Percentiles rank a stretch among this genome's conserved stretches.
Conservation (phyloP, 2,888 invertebrate genomes). For the Stenolophus ochropezus region DNA sequence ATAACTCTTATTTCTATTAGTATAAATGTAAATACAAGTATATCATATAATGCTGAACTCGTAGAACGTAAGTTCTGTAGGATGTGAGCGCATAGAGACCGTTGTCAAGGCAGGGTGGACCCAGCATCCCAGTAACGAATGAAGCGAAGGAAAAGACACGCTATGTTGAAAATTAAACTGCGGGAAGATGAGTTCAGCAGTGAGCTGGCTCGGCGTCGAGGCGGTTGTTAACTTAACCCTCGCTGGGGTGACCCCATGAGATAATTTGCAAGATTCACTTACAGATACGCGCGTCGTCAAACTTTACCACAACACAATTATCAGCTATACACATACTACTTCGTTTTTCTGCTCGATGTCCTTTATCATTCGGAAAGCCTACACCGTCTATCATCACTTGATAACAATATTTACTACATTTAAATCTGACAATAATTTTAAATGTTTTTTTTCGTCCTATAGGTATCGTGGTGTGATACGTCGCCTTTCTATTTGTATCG, state of each 20-base stretch:
- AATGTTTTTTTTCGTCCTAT: too few relatives aligned
- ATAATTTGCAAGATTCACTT: not conserved
- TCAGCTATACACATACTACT: too few relatives aligned
- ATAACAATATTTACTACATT: too few relatives aligned
- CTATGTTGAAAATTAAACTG: constrained; percentile 43
- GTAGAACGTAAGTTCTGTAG: too few relatives aligned
- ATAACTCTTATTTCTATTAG: not conserved
- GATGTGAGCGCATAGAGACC: not conserved
- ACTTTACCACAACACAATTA: too few relatives aligned
- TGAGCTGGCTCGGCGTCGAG: constrained; percentile 10
- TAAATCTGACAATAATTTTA: too few relatives aligned
- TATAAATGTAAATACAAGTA: not conserved
- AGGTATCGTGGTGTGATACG: too few relatives aligned
- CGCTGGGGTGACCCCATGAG: not conserved
- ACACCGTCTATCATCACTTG: too few relatives aligned
- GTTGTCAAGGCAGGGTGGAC: constrained; percentile 4
- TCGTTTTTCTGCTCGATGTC: too few relatives aligned
- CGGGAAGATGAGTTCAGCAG: constrained; percentile 19
- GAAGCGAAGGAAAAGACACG: constrained; percentile 42
- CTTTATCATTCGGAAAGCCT: too few relatives aligned
- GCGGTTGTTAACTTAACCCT: not conserved
- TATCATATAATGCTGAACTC: too few relatives aligned
- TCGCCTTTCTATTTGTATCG: too few relatives aligned
- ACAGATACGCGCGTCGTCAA: not conserved
- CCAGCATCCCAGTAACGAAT: not conserved